Evolutionary conservation across 2,797 vertebrate species (phyloP).

Genomic region (Tiaroga cobitis): DNA sequence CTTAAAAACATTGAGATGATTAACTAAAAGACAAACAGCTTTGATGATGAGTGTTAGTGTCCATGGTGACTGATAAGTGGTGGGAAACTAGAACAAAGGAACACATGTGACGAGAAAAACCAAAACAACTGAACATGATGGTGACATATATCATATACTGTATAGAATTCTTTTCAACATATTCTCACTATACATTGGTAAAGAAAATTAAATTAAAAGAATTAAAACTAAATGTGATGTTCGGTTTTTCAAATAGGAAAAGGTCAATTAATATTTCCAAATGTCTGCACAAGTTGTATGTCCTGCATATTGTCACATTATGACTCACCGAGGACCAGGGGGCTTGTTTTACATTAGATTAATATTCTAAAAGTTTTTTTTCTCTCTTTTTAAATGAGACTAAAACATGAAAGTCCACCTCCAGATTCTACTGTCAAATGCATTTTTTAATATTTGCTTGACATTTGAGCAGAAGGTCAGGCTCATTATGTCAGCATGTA

Average conservation of each 20-base stretch:
- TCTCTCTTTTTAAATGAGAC: constrained; percentile 6
- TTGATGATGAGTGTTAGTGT: too few species aligned
- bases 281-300: background rate
- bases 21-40: too few species aligned
- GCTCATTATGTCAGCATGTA: constrained; percentile 24
- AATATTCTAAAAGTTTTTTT: constrained; percentile 1
- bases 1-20: too few species aligned
- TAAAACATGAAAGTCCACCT: constrained; percentile 34
- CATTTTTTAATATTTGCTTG: constrained; percentile 49
- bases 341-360: constrained; percentile 31
- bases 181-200: background rate
- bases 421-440: constrained; percentile 33
- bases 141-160: too few species aligned
- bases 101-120: too few species aligned
- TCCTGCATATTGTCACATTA: background rate
- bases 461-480: constrained; percentile 52
- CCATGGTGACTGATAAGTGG: too few species aligned
- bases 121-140: too few species aligned
- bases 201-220: background rate
- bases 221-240: background rate
- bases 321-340: constrained; percentile 3
- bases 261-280: background rate
- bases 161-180: background rate
- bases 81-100: too few species aligned
- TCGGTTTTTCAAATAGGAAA: background rate